phyloP scores from a whole-genome alignment of 2,797 vertebrate genomes.

The Setipinna tenuifilis region DNA sequence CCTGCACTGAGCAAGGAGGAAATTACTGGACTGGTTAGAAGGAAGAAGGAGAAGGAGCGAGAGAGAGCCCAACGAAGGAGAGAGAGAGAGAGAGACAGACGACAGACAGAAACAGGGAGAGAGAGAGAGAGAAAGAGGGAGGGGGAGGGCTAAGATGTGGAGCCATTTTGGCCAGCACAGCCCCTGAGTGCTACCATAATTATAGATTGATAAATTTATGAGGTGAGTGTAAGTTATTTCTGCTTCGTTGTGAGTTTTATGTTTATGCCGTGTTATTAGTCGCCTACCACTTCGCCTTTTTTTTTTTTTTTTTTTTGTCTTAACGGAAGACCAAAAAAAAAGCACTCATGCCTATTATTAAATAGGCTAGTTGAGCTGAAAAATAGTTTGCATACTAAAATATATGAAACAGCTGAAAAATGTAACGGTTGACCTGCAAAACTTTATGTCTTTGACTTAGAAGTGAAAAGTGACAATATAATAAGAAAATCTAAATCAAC shows the following conservation, averaged over 20 bases:
- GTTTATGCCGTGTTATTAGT: constrained; percentile 61
- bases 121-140: constrained; percentile 35
- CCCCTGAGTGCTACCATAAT: constrained; percentile 65
- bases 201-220: constrained; percentile 73
- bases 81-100: neutral
- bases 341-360: neutral
- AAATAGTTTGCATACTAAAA: neutral
- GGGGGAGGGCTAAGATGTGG: neutral
- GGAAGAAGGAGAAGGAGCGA: constrained; percentile 36
- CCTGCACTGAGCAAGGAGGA: constrained; percentile 52
- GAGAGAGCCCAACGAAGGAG: constrained; percentile 21
- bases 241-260: constrained; percentile 62
- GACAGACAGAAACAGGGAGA: constrained; percentile 22
- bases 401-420: neutral
- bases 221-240: constrained; percentile 66
- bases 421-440: neutral
- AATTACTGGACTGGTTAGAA: constrained; percentile 50
- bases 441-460: neutral
- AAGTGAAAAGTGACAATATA: neutral
- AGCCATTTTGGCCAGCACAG: constrained; percentile 46
- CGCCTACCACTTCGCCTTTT: constrained; percentile 52
- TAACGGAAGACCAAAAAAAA: neutral
- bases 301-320: constrained; percentile 36
- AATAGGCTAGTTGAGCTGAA: neutral
- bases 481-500: neutral